Conservation (phyloP, 2,888 invertebrate genomes). For the Lasioglossum oenotherae region DNA sequence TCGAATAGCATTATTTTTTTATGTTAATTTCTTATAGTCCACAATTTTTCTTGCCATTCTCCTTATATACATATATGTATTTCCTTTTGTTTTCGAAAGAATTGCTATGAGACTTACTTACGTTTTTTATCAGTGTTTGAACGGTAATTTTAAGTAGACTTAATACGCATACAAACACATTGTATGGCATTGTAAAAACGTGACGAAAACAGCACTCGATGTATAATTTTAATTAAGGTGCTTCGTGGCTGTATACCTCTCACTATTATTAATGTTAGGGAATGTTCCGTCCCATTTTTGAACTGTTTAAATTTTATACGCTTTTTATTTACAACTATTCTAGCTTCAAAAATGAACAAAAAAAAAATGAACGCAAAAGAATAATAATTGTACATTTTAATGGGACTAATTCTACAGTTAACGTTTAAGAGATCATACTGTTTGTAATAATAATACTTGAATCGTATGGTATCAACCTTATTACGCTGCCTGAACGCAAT, state of each 20-base stretch:
- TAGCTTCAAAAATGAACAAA: conserved; percentile 43
- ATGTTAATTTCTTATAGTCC: conserved; percentile 58
- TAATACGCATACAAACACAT: conserved; percentile 24
- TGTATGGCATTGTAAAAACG: conserved; percentile 35
- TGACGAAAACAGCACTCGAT: conserved; percentile 39
- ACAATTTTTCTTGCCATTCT: conserved; percentile 33
- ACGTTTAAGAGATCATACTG: conserved; percentile 40
- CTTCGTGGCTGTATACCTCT: conserved; percentile 57
- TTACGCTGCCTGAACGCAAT: conserved; percentile 45
- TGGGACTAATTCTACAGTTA: conserved; percentile 53
- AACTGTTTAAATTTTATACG: conserved; percentile 69
- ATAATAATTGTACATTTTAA: conserved; percentile 26
- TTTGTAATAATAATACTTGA: conserved; percentile 38
- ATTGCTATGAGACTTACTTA: not conserved
- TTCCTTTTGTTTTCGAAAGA: conserved; percentile 29
- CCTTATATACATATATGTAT: conserved; percentile 25
- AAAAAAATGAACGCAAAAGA: not conserved
- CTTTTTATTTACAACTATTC: conserved; percentile 62
- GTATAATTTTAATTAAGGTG: conserved; percentile 56
- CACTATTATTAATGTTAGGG: conserved; percentile 61
- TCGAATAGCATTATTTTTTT: conserved; percentile 66
- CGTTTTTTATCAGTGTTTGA: conserved; percentile 18
- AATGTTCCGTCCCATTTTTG: conserved; percentile 73
- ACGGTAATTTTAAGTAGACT: conserved; percentile 28
- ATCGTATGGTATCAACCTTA: not conserved